These are phyloP conservation scores for Morpho deidamia DNA, from an alignment of 2,888 invertebrate species.

Conservation along the genomic window DNA sequence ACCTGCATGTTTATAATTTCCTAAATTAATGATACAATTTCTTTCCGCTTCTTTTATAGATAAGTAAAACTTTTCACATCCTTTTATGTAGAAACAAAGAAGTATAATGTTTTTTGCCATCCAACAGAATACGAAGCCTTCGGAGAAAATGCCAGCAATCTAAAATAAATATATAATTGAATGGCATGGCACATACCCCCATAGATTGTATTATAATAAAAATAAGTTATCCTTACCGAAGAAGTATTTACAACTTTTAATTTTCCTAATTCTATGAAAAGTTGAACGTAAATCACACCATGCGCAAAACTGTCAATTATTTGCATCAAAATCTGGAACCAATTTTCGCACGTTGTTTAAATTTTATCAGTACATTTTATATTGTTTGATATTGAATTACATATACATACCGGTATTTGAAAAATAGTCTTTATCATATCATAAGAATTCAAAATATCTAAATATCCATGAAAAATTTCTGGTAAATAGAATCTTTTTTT, in stretches of 20 bases:
- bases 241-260: background rate
- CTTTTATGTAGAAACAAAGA: slow-evolving; percentile 9
- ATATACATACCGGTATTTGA: slow-evolving; percentile 10
- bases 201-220: background rate
- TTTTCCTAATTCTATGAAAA: slow-evolving; percentile 16
- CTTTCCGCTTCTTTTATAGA: slow-evolving; percentile 9
- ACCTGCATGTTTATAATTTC: background rate
- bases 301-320: slow-evolving; percentile 9
- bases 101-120: slow-evolving; percentile 9
- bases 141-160: background rate
- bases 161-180: slow-evolving; percentile 4
- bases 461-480: slow-evolving; percentile 4
- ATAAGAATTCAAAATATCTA: slow-evolving; percentile 11
- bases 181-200: background rate
- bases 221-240: background rate
- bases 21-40: slow-evolving; percentile 1
- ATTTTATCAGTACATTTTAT: too few species aligned
- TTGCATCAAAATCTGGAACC: slow-evolving; percentile 13
- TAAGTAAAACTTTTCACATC: slow-evolving; percentile 19
- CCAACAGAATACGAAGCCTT: slow-evolving; percentile 6
- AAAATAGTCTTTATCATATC: slow-evolving; percentile 11
- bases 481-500: background rate
- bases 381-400: background rate
- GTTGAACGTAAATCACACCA: slow-evolving; percentile 7
- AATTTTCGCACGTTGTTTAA: background rate